phyloP scores from a whole-genome alignment of 2,888 invertebrate genomes.

The Amphipyra berbera region DNA sequence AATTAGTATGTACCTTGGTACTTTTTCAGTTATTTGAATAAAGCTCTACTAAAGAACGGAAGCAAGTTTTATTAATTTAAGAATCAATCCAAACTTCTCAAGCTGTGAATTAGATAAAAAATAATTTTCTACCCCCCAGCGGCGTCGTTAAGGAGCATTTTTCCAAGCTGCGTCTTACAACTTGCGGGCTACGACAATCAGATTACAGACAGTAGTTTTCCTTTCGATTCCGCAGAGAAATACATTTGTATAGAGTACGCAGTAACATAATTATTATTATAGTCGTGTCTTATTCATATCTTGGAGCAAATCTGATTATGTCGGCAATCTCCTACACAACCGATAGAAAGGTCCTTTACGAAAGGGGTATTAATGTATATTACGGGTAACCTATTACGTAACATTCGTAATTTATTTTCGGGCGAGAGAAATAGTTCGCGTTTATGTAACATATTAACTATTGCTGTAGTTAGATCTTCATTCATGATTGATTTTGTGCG shows the following conservation, averaged over 20 bases:
- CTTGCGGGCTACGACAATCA: neutral
- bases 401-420: constrained; percentile 8
- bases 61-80: neutral
- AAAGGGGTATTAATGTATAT: constrained; percentile 12
- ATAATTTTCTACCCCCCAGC: neutral
- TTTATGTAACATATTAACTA: neutral
- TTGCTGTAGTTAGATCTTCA: neutral
- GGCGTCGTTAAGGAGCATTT: neutral
- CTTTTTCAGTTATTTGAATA: too few species aligned
- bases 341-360: constrained; percentile 18
- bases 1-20: too few species aligned
- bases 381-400: constrained; percentile 10
- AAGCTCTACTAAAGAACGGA: neutral
- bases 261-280: constrained; percentile 23
- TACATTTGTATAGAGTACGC: constrained; percentile 6
- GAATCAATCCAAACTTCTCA: neutral
- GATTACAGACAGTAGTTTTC: constrained; percentile 5
- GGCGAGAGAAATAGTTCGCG: neutral
- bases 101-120: neutral
- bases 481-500: neutral
- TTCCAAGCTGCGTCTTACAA: neutral
- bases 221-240: constrained; percentile 9
- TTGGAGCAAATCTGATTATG: constrained; percentile 48
- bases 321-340: constrained; percentile 20
- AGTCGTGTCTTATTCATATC: constrained; percentile 34